Conservation (phyloP, 2,113 vertebrate species). For the Microtus richardsoni region DNA sequence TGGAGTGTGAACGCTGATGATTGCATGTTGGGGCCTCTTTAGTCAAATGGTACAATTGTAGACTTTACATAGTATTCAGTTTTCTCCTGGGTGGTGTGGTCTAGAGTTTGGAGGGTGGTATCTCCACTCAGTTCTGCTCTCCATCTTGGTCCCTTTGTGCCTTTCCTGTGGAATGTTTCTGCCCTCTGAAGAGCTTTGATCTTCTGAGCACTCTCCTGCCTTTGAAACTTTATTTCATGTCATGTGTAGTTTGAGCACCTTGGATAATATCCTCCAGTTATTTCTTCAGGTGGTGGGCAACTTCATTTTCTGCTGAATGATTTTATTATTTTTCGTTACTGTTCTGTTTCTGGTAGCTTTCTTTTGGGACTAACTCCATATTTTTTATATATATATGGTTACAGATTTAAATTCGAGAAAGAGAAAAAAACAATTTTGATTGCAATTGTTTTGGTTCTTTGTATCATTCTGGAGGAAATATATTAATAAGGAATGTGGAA, state of each 20-base stretch:
- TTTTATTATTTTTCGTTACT: not conserved
- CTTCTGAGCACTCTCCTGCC: not conserved
- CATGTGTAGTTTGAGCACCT: not conserved
- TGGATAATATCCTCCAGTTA: not conserved
- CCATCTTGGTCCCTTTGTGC: not conserved
- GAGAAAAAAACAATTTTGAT: not conserved
- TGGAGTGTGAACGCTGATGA: not conserved
- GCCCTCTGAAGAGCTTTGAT: not conserved
- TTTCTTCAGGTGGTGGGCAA: constrained; percentile 6
- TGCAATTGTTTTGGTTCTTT: not conserved
- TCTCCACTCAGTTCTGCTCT: not conserved
- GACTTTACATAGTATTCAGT: not conserved
- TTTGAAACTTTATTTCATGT: constrained; percentile 15
- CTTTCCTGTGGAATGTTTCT: not conserved
- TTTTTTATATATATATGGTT: not conserved
- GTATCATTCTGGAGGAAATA: constrained; percentile 38
- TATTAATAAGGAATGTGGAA: not conserved
- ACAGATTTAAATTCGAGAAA: not conserved
- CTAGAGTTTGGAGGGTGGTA: not conserved
- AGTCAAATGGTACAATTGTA: not conserved
- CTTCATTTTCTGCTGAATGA: constrained; percentile 50
- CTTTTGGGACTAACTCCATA: constrained; percentile 22
- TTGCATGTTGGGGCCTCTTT: not conserved
- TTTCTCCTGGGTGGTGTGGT: not conserved
- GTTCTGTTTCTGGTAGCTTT: constrained; percentile 38